Evolutionary conservation across 64 coral and sea anemone genomes (phyloP), one percentile per base, ranked within the genome.

Genomic region (Stichodactyla helianthus): DNA sequence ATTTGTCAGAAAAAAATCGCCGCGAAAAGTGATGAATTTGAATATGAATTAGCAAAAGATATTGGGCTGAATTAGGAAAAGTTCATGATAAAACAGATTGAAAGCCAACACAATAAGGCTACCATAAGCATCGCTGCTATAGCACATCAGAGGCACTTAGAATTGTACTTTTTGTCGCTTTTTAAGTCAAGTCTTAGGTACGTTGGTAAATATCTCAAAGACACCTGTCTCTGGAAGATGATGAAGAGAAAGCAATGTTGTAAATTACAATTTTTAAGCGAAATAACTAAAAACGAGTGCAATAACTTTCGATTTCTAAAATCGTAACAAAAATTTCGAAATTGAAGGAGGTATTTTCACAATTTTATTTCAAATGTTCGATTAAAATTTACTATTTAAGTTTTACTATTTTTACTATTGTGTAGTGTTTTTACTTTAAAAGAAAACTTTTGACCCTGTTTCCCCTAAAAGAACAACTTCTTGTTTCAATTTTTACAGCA

Each of bases 391-490:
- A 44, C 35, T 44, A 44, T 74, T 27, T 31, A 74, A 74, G 27
- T 74, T 74, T 5, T 23, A 26, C 2, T 71, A 10, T 71, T 74
- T 74, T 74, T 44, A 44, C 26, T 28, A 27, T 70, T 5, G 17
- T 25, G 68, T 74, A 10, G 68, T 74, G 68, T 74, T 74, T 74
- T 74, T 74, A 28, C 31, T 74, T 31, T 20, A 74, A 74, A n/a
- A 27, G 68, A 7, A 26, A 5, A 31, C 22, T 11, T 31, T 19
- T 11, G n/a, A 28, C 27, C 10, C 25, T 19, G 14, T 58, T 31
- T 31, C 22, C 8, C 7, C 10, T 11, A 27, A 31, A 74, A 31
- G 27, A 65, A 6, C 7, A 74, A 74, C 10, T 74, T 26, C n/a
- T 22, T 22, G 8, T 74, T 31, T 9, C 25, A 26, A 10, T 28